Percentiles rank a stretch among this genome's conserved stretches.
Evolutionary conservation across 1,140 invertebrate species (phyloP).

Genomic region (Arion vulgaris): DNA sequence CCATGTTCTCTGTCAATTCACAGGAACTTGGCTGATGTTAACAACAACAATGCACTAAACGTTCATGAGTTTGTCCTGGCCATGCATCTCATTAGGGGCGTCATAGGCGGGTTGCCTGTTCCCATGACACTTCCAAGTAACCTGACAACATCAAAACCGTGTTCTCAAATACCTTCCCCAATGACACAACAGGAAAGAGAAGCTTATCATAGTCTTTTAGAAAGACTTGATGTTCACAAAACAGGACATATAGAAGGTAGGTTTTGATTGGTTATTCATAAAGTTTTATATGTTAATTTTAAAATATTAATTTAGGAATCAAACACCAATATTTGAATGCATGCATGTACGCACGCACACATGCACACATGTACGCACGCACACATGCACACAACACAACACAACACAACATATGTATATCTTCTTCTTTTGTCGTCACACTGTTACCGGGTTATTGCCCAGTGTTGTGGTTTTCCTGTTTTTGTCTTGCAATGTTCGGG

Average conservation of each 20-base stretch:
- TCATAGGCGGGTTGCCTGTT: slow-evolving; percentile 51
- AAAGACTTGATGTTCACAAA: slow-evolving; percentile 44
- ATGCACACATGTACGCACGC: slow-evolving; percentile 9
- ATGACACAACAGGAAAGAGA: slow-evolving; percentile 49
- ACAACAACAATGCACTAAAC: slow-evolving; percentile 64
- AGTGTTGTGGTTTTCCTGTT: no score
- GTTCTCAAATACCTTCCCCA: slow-evolving; percentile 36
- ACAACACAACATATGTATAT: no score
- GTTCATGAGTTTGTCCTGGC: slow-evolving; percentile 63
- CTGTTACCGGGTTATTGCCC: no score
- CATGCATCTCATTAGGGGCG: slow-evolving; percentile 60
- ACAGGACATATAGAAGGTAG: slow-evolving; percentile 54
- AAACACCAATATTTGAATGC: no score
- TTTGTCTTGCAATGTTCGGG: no score
- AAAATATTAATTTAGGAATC: no score
- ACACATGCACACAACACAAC: no score
- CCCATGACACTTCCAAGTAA: slow-evolving; percentile 54
- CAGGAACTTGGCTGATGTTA: slow-evolving; percentile 66
- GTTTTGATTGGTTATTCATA: not conserved
- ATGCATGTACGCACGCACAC: not conserved
- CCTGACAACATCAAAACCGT: slow-evolving; percentile 46
- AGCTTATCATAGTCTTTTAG: slow-evolving; percentile 56
- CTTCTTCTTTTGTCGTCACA: no score
- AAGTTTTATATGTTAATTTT: not conserved
- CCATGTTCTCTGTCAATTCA: slow-evolving; percentile 33